Evolutionary conservation across 2,797 vertebrate genomes (phyloP).

Genomic region (Lacerta agilis): DNA sequence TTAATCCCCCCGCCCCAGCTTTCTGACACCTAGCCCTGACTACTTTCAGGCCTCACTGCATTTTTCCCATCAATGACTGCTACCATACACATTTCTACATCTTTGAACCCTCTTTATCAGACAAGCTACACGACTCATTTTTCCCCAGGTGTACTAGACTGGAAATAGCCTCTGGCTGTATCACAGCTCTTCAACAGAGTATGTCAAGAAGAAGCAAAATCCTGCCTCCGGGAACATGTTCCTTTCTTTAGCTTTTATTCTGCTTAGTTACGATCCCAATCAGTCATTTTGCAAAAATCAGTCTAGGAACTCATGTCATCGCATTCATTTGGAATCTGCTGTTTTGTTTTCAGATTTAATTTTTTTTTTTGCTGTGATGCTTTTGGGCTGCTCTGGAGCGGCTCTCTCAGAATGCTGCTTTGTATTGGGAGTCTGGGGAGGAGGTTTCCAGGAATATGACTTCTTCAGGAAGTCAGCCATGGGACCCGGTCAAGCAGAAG

Average conservation of each 20-base stretch:
- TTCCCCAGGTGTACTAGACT: constrained; percentile 71
- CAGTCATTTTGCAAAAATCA: constrained; percentile 23
- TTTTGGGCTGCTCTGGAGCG: neutral
- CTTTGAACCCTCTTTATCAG: constrained; percentile 75
- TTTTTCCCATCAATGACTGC: constrained; percentile 35
- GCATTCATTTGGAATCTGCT: constrained; percentile 10
- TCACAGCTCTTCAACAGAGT: constrained; percentile 70
- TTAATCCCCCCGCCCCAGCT: constrained; percentile 30
- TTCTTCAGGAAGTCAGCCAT: neutral
- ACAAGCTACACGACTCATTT: constrained; percentile 68
- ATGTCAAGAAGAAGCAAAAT: constrained; percentile 76
- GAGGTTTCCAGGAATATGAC: neutral
- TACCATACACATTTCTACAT: constrained; percentile 65
- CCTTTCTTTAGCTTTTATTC: constrained; percentile 61
- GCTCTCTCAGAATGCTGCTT: neutral
- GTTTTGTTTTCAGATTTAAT: constrained; percentile 4
- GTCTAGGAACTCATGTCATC: constrained; percentile 7
- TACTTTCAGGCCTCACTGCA: constrained; percentile 60
- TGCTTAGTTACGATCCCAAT: constrained; percentile 38
- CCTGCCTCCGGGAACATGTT: constrained; percentile 64
- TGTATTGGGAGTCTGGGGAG: neutral
- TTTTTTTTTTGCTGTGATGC: neutral
- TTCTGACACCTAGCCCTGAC: constrained; percentile 48
- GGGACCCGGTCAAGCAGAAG: neutral
- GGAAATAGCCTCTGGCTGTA: constrained; percentile 76